Evolutionary conservation across 2,113 vertebrate genomes (phyloP).

Genomic region (Apistogramma diplotaenia): DNA sequence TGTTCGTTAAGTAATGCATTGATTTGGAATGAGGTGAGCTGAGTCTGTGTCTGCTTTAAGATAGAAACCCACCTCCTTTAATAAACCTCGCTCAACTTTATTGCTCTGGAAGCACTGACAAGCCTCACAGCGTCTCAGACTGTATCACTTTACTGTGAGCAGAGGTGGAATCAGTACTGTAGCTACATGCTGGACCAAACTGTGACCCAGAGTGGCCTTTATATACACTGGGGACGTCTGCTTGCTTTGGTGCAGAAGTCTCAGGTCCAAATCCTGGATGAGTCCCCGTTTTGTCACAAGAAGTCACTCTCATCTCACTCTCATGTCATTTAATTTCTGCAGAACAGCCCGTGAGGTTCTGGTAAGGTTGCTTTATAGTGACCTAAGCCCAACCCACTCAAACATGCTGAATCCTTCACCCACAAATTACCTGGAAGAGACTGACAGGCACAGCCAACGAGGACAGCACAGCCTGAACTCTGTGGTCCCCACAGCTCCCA

Average conservation of each 20-base stretch:
- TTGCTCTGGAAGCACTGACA: background rate
- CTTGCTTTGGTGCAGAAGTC: background rate
- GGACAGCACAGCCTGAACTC: background rate
- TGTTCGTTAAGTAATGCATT: background rate
- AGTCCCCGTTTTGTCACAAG: background rate
- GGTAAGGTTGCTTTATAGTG: background rate
- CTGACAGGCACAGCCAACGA: background rate
- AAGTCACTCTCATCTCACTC: background rate
- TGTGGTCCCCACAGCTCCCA: background rate
- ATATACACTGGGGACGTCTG: background rate
- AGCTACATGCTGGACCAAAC: background rate
- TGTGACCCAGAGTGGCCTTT: background rate
- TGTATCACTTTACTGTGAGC: background rate
- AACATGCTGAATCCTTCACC: background rate
- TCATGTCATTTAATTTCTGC: too few species aligned
- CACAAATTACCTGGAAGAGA: too few species aligned
- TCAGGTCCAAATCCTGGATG: background rate
- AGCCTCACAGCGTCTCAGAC: background rate
- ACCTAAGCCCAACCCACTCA: accelerated
- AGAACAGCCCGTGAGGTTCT: background rate
- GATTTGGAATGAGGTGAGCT: background rate
- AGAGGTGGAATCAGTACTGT: background rate
- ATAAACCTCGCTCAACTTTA: background rate
- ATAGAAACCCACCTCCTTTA: background rate
- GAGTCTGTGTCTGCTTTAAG: background rate